Conservation (phyloP, 2,888 invertebrate species). For the Capitulum mitella region DNA sequence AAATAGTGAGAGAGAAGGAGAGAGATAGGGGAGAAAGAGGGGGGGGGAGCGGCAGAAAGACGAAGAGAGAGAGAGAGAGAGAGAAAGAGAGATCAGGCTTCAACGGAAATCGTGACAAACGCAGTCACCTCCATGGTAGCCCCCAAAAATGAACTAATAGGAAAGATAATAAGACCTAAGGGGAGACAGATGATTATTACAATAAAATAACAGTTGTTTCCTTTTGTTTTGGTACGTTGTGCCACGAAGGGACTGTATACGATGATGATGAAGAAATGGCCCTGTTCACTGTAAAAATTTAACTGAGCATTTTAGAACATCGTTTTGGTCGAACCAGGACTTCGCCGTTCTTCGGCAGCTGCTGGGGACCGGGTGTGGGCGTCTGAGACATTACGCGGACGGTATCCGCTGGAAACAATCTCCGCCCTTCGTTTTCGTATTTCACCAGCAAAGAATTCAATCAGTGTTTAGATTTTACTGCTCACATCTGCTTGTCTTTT, state of each 20-base stretch:
- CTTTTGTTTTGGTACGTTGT: too few relatives aligned
- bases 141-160: too few relatives aligned
- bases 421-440: slow-evolving; percentile 1
- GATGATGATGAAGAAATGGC: too few relatives aligned
- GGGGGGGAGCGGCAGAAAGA: background rate
- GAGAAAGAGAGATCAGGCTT: background rate
- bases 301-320: background rate
- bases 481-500: slow-evolving; percentile 21
- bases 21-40: too few relatives aligned
- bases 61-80: background rate
- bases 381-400: background rate
- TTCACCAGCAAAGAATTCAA: slow-evolving; percentile 19
- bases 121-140: too few relatives aligned
- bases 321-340: background rate
- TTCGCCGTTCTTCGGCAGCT: background rate
- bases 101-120: too few relatives aligned
- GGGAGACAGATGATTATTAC: too few relatives aligned
- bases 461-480: slow-evolving; percentile 22
- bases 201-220: too few relatives aligned
- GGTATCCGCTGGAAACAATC: background rate
- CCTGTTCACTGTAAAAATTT: background rate
- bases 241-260: too few relatives aligned
- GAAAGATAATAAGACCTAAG: too few relatives aligned
- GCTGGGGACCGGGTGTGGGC: background rate
- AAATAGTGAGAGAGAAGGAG: too few relatives aligned